These are phyloP conservation scores for Pagetopsis macropterus DNA, from an alignment of 2,797 vertebrate species.

Conservation along the genomic window DNA sequence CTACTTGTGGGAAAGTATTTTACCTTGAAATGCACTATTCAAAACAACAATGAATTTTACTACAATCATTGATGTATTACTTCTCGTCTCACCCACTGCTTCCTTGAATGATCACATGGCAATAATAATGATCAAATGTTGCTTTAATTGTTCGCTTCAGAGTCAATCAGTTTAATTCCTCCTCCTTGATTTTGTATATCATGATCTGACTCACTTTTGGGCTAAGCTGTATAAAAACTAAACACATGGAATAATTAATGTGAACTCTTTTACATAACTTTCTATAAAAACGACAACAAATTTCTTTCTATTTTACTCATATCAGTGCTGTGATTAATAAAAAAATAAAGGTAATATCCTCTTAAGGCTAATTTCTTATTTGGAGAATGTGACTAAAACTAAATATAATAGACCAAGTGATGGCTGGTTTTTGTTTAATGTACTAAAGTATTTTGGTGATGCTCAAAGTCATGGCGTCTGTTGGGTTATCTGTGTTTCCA, in stretches of 20 bases:
- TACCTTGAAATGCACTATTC: too few relatives aligned
- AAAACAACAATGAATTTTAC: not conserved
- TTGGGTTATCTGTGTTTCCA: conserved; percentile 65
- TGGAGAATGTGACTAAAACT: not conserved
- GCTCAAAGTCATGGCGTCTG: conserved; percentile 57
- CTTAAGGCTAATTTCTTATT: not conserved
- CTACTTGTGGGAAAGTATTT: too few relatives aligned
- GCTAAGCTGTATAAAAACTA: not conserved
- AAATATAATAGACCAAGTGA: not conserved
- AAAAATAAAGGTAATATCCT: not conserved
- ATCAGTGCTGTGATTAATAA: not conserved
- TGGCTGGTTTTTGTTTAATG: not conserved
- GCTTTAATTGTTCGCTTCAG: not conserved
- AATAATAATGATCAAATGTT: not conserved
- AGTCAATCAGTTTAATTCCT: not conserved
- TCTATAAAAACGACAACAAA: not conserved
- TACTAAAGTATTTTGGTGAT: conserved; percentile 19
- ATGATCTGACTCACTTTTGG: not conserved
- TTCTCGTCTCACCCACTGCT: not conserved
- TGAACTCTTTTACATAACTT: not conserved
- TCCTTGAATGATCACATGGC: not conserved
- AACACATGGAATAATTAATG: not conserved
- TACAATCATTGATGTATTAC: not conserved
- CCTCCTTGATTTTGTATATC: not conserved
- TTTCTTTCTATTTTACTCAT: not conserved